These are phyloP conservation scores for Digitonthophagus gazella DNA, from an alignment of 2,888 invertebrate species.

Conservation along the genomic window DNA sequence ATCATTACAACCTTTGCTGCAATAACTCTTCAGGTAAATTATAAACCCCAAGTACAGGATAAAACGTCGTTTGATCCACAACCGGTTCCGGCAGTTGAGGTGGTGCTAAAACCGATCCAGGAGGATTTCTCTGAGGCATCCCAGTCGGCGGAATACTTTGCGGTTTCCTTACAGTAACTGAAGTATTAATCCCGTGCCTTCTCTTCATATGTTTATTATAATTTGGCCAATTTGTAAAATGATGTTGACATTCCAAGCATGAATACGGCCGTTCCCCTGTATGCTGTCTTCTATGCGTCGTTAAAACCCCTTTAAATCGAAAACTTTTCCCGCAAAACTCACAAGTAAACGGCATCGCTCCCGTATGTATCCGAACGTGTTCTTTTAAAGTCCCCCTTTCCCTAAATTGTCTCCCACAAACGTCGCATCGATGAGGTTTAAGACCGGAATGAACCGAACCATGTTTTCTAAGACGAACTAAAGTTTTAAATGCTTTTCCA, in stretches of 20 bases:
- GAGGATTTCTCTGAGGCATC: constrained; percentile 50
- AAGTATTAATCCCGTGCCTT: constrained; percentile 60
- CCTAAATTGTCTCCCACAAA: constrained; percentile 62
- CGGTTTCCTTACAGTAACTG: constrained; percentile 49
- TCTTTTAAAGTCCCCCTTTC: constrained; percentile 71
- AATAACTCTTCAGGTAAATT: constrained; percentile 44
- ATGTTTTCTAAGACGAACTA: constrained; percentile 58
- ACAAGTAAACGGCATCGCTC: constrained; percentile 74
- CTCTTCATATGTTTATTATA: constrained; percentile 81
- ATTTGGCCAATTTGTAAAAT: constrained; percentile 81
- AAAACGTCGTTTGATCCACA: constrained; percentile 37
- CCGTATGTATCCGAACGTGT: constrained; percentile 74
- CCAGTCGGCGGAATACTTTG: constrained; percentile 52
- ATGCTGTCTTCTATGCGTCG: constrained; percentile 72
- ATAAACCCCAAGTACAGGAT: constrained; percentile 47
- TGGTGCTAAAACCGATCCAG: constrained; percentile 48
- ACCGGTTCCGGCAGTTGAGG: constrained; percentile 41
- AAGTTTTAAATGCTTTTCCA: constrained; percentile 58
- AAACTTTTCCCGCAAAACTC: constrained; percentile 74
- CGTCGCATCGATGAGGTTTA: constrained; percentile 62
- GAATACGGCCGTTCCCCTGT: constrained; percentile 71
- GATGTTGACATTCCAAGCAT: constrained; percentile 68
- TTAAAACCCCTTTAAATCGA: constrained; percentile 72
- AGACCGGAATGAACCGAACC: constrained; percentile 58
- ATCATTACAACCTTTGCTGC: constrained; percentile 22